Base-by-base conservation (phyloP, 2,797 vertebrate species). In the Astyanax mexicanus region DNA sequence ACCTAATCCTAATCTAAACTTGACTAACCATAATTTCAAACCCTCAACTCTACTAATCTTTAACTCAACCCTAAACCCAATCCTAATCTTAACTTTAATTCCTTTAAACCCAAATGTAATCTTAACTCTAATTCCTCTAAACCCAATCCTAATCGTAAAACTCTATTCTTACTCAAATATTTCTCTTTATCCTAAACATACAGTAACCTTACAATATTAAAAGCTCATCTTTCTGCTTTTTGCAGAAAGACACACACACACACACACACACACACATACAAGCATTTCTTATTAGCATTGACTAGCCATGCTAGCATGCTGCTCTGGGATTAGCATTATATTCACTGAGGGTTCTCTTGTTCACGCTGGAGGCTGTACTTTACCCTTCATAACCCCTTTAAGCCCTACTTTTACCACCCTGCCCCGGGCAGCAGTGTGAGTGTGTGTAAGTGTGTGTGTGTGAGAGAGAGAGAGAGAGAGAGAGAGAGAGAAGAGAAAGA, bases 351-450 rank as follows among this genome's bases (percentile, higher is more conserved):
- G 40, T 72, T 60, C 32, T 54, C 60, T 32, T 25, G 58, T 19
- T 52, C 27, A 45, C 38, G 51, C 66, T 55, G n/a, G 55, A 77
- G 57, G 47, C 71, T 35, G 27, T 52, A 45, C 58, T 55, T 57
- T 60, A 45, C 57, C 68, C 72, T 25, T 29, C 21, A 3, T 47
- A 38, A 5, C 38, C 37, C 52, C n/a, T 27, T 12, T 66, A 11
- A 54, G 58, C 44, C 44, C 72, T 45, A 11, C 40, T 74, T 74
- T 78, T 78, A 62, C 68, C 68, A 51, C 38, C 71, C 42, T 45
- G 45, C 67, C 42, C 11, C 13, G 64, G 81, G 67, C 69, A 49
- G 11, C 25, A 68, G 19, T 37, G 23, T 42, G 52, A 79, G 38
- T 70, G 47, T 44, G 66, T 73, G 25, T 57, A 72, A 75, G 69